Evolutionary conservation across 1,140 invertebrate genomes (phyloP).

Genomic region (Tenebrio molitor): DNA sequence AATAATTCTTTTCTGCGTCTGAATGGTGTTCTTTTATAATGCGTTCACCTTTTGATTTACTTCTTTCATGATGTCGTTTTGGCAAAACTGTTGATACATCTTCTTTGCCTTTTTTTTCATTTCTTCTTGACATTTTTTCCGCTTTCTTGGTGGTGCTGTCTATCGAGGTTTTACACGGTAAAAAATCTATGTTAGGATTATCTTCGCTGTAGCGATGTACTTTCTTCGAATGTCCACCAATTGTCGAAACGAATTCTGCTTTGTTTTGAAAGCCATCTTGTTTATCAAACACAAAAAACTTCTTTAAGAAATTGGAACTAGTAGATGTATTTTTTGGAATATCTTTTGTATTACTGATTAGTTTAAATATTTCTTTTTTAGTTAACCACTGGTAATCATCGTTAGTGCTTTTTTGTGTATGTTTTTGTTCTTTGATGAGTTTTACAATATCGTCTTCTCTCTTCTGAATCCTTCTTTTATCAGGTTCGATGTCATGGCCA

Average conservation of each 20-base stretch:
- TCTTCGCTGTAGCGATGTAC: constrained; percentile 1
- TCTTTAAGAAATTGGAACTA: constrained; percentile 2
- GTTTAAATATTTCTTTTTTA: constrained; percentile 10
- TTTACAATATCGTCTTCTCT: neutral
- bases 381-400: constrained; percentile 8
- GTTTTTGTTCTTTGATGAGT: neutral
- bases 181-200: neutral
- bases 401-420: neutral
- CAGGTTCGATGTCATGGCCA: neutral
- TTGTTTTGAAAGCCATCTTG: neutral
- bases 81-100: no score
- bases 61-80: no score
- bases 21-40: no score
- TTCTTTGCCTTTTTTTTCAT: neutral
- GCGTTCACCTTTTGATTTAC: no score
- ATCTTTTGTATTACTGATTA: neutral
- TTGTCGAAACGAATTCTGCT: neutral
- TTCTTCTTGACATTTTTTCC: neutral
- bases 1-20: no score
- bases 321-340: neutral
- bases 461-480: neutral
- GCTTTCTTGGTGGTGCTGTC: no score
- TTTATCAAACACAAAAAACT: constrained; percentile 16
- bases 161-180: no score
- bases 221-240: neutral